Conservation (phyloP, 2,113 vertebrate species). For the Notechis scutatus region DNA sequence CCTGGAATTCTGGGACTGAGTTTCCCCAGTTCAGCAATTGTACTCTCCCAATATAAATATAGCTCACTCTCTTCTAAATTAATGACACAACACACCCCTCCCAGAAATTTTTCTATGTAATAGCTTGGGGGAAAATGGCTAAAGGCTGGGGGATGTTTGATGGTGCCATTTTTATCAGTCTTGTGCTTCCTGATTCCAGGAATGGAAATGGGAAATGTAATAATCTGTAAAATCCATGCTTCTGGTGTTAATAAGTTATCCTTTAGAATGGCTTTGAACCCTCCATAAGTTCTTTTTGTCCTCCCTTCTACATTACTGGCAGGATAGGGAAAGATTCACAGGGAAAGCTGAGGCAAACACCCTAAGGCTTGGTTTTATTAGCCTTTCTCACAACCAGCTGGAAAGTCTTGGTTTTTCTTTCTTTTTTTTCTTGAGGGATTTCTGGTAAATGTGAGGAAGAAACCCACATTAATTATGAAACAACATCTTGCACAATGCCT, state of each 20-base stretch:
- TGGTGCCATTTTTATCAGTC: background rate
- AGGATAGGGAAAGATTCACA: background rate
- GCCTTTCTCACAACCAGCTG: background rate
- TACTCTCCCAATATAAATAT: background rate
- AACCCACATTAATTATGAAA: background rate
- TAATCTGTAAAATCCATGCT: background rate
- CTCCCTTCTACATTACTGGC: background rate
- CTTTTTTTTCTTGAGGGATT: background rate
- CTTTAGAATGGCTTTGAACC: background rate
- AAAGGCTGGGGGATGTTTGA: background rate
- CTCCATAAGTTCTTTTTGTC: background rate
- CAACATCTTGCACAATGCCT: slow-evolving; percentile 28
- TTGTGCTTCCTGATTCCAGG: background rate
- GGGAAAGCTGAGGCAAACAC: background rate
- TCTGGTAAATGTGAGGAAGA: background rate
- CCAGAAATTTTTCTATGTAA: background rate
- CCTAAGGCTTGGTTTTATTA: background rate
- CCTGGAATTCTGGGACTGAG: background rate
- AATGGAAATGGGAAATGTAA: background rate
- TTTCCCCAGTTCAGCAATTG: background rate
- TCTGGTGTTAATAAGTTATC: background rate
- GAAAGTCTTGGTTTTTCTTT: background rate
- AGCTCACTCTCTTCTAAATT: background rate
- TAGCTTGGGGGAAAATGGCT: background rate
- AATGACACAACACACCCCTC: background rate